Conservation (phyloP, 2,113 vertebrate genomes). For the Chelonoidis abingdonii region DNA sequence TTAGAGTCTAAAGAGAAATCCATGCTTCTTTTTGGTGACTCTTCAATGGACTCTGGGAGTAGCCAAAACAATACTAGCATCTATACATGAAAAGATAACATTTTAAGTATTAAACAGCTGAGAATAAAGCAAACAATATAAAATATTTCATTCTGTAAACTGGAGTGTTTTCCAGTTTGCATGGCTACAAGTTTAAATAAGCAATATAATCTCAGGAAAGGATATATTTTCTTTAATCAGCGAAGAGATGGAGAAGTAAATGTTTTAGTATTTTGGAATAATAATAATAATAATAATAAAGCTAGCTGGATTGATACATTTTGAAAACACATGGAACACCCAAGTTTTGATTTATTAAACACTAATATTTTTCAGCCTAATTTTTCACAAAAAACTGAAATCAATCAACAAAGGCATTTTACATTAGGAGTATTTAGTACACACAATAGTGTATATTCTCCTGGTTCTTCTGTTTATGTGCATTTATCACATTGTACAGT, state of each 20-base stretch:
- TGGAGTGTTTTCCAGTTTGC: background rate
- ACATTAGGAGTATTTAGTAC: background rate
- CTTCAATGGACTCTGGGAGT: background rate
- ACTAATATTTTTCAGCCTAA: background rate
- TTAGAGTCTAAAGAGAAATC: constrained; percentile 15
- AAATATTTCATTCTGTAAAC: background rate
- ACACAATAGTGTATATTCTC: background rate
- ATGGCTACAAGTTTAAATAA: background rate
- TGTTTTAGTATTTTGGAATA: background rate
- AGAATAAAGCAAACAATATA: constrained; percentile 32
- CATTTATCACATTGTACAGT: background rate
- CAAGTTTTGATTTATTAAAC: background rate
- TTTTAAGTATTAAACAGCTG: background rate
- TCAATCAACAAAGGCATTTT: background rate
- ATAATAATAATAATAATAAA: background rate
- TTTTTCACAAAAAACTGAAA: constrained; percentile 39
- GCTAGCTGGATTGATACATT: background rate
- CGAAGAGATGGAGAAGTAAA: constrained; percentile 10
- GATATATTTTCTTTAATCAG: background rate
- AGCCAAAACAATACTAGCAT: background rate
- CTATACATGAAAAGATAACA: background rate
- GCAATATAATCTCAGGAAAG: background rate
- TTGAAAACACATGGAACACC: background rate
- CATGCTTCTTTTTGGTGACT: background rate
- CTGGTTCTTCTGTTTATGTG: background rate